Base-by-base conservation (phyloP, 2,797 vertebrate genomes). In the Sus cebifrons region DNA sequence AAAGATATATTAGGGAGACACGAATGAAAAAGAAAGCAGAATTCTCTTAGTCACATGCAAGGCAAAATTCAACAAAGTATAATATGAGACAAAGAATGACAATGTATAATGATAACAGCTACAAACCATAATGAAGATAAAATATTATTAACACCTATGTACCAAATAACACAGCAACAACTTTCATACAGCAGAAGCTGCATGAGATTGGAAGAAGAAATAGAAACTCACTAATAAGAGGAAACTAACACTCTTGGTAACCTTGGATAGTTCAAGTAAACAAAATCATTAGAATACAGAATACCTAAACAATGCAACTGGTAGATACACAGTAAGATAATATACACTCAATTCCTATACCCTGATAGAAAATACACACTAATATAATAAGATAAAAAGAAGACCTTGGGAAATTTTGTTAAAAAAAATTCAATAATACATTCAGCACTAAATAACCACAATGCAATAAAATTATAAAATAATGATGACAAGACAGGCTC, bases 401-500 rank as follows among this genome's bases (percentile, higher is more conserved):
- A 6, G 36, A 9, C 58, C 54, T 70, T 44, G 52, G n/a, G 54
- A 88, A 81, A 29, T 20, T 14, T 68, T 58, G 23, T 81, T 15
- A 62, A n/a, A 49, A 87, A 87, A 82, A 83, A 54, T 60, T 56
- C 32, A 77, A 62, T 16, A 78, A 89, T 25, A 73, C n/a, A 78
- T 71, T 58, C 27, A 18, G 9, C 56, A 29, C 56, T 84, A 78
- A 84, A 89, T 84, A 20, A 71, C n/a, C 71, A 89, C 3, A 86
- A 56, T 29, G 8, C 32, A 56, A 79, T 74, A 56, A 86, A 91
- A 67, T 25, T 40, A 58, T 29, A 64, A 71, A 86, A 74, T 94
- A 89, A 89, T 89, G 36, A 78, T 74, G 62, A 70, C 52, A 77
- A 89, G 84, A 68, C 27, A 94, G 62, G 85, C 16, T n/a, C 40